Percentiles rank a stretch among this genome's conserved stretches.
These are phyloP conservation scores for Lithodes maja DNA, from an alignment of 2,888 invertebrate species.

Conservation along the genomic window DNA sequence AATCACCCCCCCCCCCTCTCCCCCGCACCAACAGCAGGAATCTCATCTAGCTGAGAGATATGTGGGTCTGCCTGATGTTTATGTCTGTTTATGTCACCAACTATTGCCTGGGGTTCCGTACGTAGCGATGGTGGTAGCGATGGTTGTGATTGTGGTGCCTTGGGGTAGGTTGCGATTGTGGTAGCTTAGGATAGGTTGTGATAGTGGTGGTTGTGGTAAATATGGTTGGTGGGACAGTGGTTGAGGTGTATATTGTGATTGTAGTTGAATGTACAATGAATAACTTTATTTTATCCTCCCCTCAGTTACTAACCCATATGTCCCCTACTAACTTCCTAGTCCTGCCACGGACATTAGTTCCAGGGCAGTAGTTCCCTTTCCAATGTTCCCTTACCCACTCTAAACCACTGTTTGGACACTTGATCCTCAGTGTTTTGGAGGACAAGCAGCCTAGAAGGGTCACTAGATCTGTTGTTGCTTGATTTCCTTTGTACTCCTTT, in stretches of 20 bases:
- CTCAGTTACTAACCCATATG: too few relatives aligned
- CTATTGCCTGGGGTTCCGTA: background rate
- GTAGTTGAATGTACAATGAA: background rate
- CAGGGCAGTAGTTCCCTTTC: too few relatives aligned
- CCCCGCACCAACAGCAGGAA: background rate
- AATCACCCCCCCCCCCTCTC: background rate
- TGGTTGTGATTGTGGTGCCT: background rate
- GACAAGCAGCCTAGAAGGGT: too few relatives aligned
- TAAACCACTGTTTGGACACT: too few relatives aligned
- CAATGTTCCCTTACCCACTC: too few relatives aligned
- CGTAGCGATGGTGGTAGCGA: background rate
- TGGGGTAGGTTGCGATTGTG: background rate
- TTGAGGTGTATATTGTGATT: background rate
- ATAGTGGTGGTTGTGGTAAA: background rate
- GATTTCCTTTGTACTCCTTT: too few relatives aligned
- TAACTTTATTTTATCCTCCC: too few relatives aligned
- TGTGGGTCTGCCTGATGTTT: constrained; percentile 14
- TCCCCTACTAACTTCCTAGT: too few relatives aligned
- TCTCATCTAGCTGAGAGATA: constrained; percentile 12
- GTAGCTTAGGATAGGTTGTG: background rate
- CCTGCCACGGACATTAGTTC: too few relatives aligned
- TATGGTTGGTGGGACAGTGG: background rate
- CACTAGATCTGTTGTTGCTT: too few relatives aligned
- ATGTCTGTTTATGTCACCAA: constrained; percentile 20
- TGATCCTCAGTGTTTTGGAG: too few relatives aligned